Conservation (phyloP, 2,888 invertebrate species). For the Drosophila tanythrix region DNA sequence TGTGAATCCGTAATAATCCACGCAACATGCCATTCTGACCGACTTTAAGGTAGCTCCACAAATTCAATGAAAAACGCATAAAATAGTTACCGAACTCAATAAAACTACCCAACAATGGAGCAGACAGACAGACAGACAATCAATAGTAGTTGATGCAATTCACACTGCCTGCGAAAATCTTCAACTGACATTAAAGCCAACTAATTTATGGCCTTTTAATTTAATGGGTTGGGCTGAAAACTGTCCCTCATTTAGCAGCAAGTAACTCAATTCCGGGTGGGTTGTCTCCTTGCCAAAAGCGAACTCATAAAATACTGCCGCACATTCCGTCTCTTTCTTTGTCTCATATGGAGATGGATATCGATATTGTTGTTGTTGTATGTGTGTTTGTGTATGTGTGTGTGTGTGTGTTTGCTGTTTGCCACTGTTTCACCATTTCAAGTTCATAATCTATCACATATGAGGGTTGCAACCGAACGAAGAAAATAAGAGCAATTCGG, state of each 20-base stretch:
- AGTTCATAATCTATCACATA: slow-evolving; percentile 67
- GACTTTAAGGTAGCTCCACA: slow-evolving; percentile 33
- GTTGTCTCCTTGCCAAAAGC: slow-evolving; percentile 41
- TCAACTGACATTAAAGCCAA: slow-evolving; percentile 80
- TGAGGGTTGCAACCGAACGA: slow-evolving; percentile 65
- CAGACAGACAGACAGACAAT: slow-evolving; percentile 39
- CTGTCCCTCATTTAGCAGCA: slow-evolving; percentile 62
- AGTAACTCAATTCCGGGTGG: slow-evolving; percentile 64
- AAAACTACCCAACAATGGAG: slow-evolving; percentile 42
- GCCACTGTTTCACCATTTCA: slow-evolving; percentile 66
- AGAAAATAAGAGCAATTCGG: slow-evolving; percentile 37
- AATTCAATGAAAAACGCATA: slow-evolving; percentile 62
- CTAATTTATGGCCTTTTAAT: slow-evolving; percentile 85
- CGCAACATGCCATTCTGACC: neutral
- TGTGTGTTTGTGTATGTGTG: neutral
- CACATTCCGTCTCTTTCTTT: slow-evolving; percentile 18
- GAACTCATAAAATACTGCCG: slow-evolving; percentile 50
- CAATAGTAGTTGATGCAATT: slow-evolving; percentile 66
- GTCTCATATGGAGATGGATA: slow-evolving; percentile 21
- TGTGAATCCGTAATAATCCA: slow-evolving; percentile 5
- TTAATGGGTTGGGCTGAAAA: slow-evolving; percentile 83
- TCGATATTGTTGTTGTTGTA: neutral
- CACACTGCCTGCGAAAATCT: slow-evolving; percentile 72
- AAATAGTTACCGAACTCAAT: slow-evolving; percentile 67
- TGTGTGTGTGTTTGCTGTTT: slow-evolving; percentile 30